Evolutionary conservation across 2,113 vertebrate species (phyloP).

Genomic region (Ariopsis seemanni): DNA sequence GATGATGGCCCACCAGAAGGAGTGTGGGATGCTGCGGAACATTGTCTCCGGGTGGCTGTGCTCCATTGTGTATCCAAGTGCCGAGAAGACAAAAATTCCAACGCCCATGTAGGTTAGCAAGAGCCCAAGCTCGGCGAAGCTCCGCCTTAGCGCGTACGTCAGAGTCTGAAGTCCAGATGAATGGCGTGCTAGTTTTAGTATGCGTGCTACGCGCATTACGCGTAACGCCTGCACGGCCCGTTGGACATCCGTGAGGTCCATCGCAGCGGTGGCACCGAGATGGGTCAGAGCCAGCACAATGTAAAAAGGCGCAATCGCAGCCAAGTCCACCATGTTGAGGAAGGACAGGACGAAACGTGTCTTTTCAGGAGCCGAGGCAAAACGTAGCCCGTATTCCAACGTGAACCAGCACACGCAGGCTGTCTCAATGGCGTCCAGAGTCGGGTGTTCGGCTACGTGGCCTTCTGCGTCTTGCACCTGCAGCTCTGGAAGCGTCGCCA

Average conservation of each 20-base stretch:
- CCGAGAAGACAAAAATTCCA: slow-evolving; percentile 96
- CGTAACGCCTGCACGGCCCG: slow-evolving; percentile 92
- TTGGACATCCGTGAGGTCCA: slow-evolving; percentile 92
- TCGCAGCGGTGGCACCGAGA: slow-evolving; percentile 82
- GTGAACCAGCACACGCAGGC: slow-evolving; percentile 95
- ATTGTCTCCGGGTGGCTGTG: slow-evolving; percentile 94
- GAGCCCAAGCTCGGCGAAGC: slow-evolving; percentile 92
- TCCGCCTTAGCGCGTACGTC: slow-evolving; percentile 91
- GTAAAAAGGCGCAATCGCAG: slow-evolving; percentile 93
- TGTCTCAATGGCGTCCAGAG: slow-evolving; percentile 89
- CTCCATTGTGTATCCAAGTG: slow-evolving; percentile 94
- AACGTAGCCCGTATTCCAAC: slow-evolving; percentile 86
- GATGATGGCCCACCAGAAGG: slow-evolving; percentile 99
- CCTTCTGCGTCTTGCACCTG: slow-evolving; percentile 86
- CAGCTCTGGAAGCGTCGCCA: slow-evolving; percentile 94
- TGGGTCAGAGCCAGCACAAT: slow-evolving; percentile 87
- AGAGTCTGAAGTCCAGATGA: slow-evolving; percentile 92
- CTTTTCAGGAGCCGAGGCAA: slow-evolving; percentile 88
- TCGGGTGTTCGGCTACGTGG: slow-evolving; percentile 87
- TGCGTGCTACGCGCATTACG: slow-evolving; percentile 90
- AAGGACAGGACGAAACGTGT: slow-evolving; percentile 86
- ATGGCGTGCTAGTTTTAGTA: slow-evolving; percentile 95
- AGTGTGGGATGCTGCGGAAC: slow-evolving; percentile 97
- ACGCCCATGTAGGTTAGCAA: slow-evolving; percentile 96
- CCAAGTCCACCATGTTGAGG: slow-evolving; percentile 92